Base-by-base conservation (phyloP, 2,888 invertebrate genomes). In the Lutraria lutraria region DNA sequence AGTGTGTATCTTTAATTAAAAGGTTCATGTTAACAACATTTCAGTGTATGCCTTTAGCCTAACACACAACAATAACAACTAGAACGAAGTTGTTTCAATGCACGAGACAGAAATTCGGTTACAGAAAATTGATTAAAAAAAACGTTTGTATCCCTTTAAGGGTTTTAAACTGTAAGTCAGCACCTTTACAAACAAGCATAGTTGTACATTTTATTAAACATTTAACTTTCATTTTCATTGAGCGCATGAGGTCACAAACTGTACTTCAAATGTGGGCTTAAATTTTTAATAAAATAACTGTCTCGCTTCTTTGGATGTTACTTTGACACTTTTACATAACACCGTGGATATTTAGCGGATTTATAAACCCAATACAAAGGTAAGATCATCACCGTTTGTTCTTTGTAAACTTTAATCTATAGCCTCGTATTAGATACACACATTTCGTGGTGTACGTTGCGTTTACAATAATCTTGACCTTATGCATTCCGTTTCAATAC, bases 121-220 rank as follows among this genome's bases (percentile, higher is more conserved):
- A 25, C 63, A 68, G 12, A 68, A 12, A n/a, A n/a, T n/a, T 68
- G n/a, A 25, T 68, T n/a, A n/a, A 60, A 60, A 21, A 43, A 43
- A 68, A n/a, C n/a, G 63, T 68, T 25, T 6, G 10, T 25, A 68
- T 68, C 63, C 63, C 63, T 68, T 68, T 68, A 68, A 68, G 63
- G 63, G 63, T 25, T 68, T 68, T 10, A 68, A 68, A 68, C 25
- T n/a, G 25, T n/a, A n/a, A n/a, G 63, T 68, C 63, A 68, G 63
- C 25, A 68, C 63, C 63, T 68, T 25, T 68, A 68, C 13, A 68
- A n/a, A 25, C 25, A n/a, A 25, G 63, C 63, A 60, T 68, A 68
- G 63, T 68, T 68, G n/a, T 68, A 68, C 63, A n/a, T 68, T 68
- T 68, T 68, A 25, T 68, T 68, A 68, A 25, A 12, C 63, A 68